Percentiles rank a stretch among this genome's conserved stretches.
Conservation (phyloP, 2,888 invertebrate genomes). For the Frankliniella intonsa region DNA sequence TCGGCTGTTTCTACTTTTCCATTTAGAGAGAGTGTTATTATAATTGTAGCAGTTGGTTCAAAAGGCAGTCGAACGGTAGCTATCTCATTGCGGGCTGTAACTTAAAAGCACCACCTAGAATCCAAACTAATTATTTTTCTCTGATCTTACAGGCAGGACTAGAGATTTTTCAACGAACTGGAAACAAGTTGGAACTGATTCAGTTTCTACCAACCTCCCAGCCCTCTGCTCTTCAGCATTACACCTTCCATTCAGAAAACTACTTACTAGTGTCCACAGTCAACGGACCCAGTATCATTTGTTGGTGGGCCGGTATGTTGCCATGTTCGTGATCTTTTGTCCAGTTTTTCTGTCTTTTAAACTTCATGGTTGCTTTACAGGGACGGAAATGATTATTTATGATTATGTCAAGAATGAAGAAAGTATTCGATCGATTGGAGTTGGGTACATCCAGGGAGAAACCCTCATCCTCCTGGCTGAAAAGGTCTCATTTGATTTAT, state of each 20-base stretch:
- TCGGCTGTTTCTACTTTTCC: background rate
- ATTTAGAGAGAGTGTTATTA: background rate
- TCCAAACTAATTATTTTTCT: background rate
- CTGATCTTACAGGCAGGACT: background rate
- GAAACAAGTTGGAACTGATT: background rate
- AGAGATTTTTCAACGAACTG: background rate
- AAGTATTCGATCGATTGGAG: background rate
- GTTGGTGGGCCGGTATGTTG: slow-evolving; percentile 10
- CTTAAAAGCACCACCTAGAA: background rate
- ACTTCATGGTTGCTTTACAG: background rate
- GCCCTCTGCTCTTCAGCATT: background rate
- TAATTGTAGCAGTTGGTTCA: background rate
- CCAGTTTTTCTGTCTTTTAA: background rate
- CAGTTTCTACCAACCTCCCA: background rate
- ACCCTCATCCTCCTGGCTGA: background rate
- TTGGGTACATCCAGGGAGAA: background rate
- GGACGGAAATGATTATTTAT: background rate
- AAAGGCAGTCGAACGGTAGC: background rate
- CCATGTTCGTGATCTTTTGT: background rate
- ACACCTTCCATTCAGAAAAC: background rate
- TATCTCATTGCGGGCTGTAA: background rate
- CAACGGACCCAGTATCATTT: background rate
- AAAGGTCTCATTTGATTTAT: background rate
- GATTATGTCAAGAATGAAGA: background rate
- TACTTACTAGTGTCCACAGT: background rate